phyloP scores from a whole-genome alignment of 2,113 vertebrate genomes.

The Brienomyrus brachyistius region DNA sequence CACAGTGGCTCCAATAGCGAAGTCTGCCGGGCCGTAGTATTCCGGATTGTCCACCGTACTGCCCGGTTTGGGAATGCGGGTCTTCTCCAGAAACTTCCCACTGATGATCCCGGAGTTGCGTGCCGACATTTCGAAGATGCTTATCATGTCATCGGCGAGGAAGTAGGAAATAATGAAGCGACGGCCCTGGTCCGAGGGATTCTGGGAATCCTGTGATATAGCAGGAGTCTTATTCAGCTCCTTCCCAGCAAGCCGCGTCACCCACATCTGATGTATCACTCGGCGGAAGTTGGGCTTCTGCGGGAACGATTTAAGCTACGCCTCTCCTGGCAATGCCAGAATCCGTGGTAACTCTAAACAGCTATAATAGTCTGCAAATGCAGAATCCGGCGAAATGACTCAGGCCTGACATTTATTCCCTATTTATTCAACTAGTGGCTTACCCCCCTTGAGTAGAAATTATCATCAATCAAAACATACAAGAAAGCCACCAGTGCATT shows the following conservation, averaged over 20 bases:
- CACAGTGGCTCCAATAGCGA: conserved; percentile 74
- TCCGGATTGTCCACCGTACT: conserved; percentile 58
- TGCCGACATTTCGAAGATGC: conserved; percentile 75
- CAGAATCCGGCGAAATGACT: not conserved
- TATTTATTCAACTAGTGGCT: not conserved
- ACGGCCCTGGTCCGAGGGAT: conserved; percentile 64
- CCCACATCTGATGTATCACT: not conserved
- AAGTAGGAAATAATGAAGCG: conserved; percentile 79
- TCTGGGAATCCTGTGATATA: conserved; percentile 69
- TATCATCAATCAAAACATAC: not conserved
- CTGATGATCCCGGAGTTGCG: conserved; percentile 78
- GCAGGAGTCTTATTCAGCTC: not conserved
- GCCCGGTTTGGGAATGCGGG: conserved; percentile 68
- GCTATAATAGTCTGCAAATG: not conserved
- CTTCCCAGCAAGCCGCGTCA: not conserved
- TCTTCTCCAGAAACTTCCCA: conserved; percentile 75
- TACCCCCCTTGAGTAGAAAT: not conserved
- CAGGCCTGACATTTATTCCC: not conserved
- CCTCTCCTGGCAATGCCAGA: not conserved
- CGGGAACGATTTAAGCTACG: not conserved
- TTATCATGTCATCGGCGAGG: conserved; percentile 73
- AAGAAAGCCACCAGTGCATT: not conserved
- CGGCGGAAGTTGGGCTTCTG: not conserved
- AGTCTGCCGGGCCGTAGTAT: conserved; percentile 78
- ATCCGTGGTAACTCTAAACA: not conserved